Base-by-base conservation (phyloP, 2,797 vertebrate genomes). In the Lophura swinhoii region DNA sequence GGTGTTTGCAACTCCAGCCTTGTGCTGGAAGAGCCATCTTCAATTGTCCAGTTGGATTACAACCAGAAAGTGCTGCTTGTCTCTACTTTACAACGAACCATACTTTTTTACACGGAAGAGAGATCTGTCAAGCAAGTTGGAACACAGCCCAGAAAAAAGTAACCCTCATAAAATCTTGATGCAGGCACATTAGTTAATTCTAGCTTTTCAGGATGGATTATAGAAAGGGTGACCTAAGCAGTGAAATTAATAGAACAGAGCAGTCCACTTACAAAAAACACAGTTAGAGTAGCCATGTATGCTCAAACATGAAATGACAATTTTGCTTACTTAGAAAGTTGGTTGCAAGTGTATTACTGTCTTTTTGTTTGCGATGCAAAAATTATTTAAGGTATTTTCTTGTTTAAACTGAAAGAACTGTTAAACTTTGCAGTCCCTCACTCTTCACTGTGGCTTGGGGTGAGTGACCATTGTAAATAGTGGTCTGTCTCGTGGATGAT, bases 21-120 rank as follows among this genome's bases (percentile, higher is more conserved):
- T 86, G 97, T 99, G 62, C 73, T 99, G 72, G 99, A 99, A 93
- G 99, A 99, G 94, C 90, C 98, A 0, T 98, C 98, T 48, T 98
- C 98, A 0, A 97, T 99, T 46, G 99, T 99, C 20, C 99, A 99
- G 97, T 84, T 99, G 97, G 99, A 99, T 78, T 99, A 99, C 93
- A 98, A 97, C 95, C 99, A 99, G 96, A 99, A 98, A 89, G 98
- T 99, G 51, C 98, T 99, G 90, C 98, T 99, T 10, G 97, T 99
- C 69, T 99, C 99, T 4, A 99, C 99, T 10, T 93, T 97, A 43
- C 99, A 99, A 76, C 96, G 99, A 28, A 98, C 98, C 44, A 86
- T 99, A 41, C 98, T 99, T 10, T 99, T 98, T 94, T 98, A 98
- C 96, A 99, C 98, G 0, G 99, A 99, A 88, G 98, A 97, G 82